Evolutionary conservation across 2,113 vertebrate species (phyloP), one percentile per base, ranked within the genome.

Genomic region (Abramis brama): DNA sequence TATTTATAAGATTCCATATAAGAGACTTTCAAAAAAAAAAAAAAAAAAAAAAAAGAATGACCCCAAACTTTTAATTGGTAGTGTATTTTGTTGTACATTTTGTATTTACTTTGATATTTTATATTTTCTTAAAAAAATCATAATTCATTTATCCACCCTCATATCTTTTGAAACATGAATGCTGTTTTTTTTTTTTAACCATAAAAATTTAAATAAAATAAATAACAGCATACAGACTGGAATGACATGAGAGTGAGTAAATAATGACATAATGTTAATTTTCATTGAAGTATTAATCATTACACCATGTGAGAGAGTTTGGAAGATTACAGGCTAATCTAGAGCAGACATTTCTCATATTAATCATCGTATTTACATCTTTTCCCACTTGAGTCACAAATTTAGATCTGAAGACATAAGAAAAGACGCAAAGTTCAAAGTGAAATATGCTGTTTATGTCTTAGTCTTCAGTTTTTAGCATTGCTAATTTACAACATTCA

Each of bases 311-410:
- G 27, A 47, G 55, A 39, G 47, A 5, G 13, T 15, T 6, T 33
- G 27, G 45, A n/a, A 39, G 66, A 75, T 84, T 82, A 86, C 52
- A 88, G 52, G 43, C 52, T 79, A 78, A 80, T 70, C 66, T 4
- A 23, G 36, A 70, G 75, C 71, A 71, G 68, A 25, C 17, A 9
- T 36, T 50, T 66, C 43, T 77, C 19, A 39, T 60, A 82, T 71
- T 57, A 39, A 74, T 62, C 81, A 52, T n/a, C 13, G 3, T 74
- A 68, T 88, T 86, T 84, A 70, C 43, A 81, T 57, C 11, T 68
- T 80, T 45, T 81, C 47, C 19, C 55, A 39, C 15, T 82, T 17
- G 60, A 85, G 33, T 17, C 25, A 17, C 11, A 75, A n/a, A 77
- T 62, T 12, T 71, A 27, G 43, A 64, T 70, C 82, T 75, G 21